Conservation (phyloP, 2,113 vertebrate genomes). For the Carassius auratus region DNA sequence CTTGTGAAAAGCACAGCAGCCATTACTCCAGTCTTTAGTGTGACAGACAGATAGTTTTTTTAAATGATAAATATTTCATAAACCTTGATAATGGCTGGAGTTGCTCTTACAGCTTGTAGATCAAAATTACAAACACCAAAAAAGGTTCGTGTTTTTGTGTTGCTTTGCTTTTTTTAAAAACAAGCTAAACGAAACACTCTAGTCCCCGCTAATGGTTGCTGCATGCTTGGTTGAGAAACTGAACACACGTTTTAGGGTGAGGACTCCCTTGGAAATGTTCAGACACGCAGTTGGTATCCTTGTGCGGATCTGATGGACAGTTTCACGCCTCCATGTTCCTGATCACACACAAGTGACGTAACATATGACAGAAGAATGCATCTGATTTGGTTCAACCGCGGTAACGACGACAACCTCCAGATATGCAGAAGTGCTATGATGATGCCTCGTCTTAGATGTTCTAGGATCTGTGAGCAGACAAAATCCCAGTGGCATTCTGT, state of each 20-base stretch:
- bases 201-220: not conserved
- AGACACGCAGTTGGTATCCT: not conserved
- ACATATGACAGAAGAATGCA: too few relatives aligned
- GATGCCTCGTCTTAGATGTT: slow-evolving; percentile 3
- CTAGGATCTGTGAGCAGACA: not conserved
- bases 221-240: not conserved
- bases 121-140: too few relatives aligned
- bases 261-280: not conserved
- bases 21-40: too few relatives aligned
- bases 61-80: too few relatives aligned
- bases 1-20: too few relatives aligned
- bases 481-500: slow-evolving; percentile 30
- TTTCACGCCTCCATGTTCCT: not conserved
- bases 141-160: too few relatives aligned
- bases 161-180: not conserved
- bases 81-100: too few relatives aligned
- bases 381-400: not conserved
- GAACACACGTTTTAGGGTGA: not conserved
- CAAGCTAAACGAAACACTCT: not conserved
- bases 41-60: too few relatives aligned
- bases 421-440: not conserved
- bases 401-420: not conserved
- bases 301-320: not conserved
- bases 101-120: too few relatives aligned
- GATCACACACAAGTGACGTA: not conserved